These are phyloP conservation scores for Platorchestia sp. DNA, from an alignment of 1,140 invertebrate species.

Conservation along the genomic window DNA sequence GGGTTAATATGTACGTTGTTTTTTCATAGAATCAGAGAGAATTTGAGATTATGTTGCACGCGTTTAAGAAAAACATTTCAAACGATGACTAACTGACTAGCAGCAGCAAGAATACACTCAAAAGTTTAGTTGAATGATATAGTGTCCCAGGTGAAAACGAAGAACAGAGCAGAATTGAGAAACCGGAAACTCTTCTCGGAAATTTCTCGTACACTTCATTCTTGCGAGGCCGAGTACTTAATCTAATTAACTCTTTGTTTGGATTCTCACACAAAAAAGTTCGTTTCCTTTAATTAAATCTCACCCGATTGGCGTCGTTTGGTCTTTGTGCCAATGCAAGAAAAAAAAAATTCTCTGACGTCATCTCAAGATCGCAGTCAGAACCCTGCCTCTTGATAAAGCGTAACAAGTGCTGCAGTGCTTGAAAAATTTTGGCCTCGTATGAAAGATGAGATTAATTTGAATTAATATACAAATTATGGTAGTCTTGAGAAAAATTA, in stretches of 20 bases:
- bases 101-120: neutral
- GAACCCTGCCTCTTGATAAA: neutral
- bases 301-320: neutral
- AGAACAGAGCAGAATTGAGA: neutral
- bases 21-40: neutral
- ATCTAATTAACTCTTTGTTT: neutral
- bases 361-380: neutral
- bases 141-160: neutral
- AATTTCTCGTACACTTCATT: too few species aligned
- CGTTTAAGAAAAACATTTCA: neutral
- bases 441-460: neutral
- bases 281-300: neutral
- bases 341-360: neutral
- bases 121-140: neutral
- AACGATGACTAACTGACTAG: neutral
- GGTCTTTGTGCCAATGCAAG: neutral
- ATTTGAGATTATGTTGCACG: neutral
- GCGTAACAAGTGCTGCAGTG: neutral
- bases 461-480: too few species aligned
- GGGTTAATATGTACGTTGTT: too few species aligned
- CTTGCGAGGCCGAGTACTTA: neutral
- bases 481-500: too few species aligned
- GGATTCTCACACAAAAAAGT: neutral
- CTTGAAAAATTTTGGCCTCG: neutral
- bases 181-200: neutral